A percentile compares a stretch with the other conserved stretches of the same genome.
Evolutionary conservation across 2,113 vertebrate species (phyloP).

Genomic region (Morphnarchus princeps): DNA sequence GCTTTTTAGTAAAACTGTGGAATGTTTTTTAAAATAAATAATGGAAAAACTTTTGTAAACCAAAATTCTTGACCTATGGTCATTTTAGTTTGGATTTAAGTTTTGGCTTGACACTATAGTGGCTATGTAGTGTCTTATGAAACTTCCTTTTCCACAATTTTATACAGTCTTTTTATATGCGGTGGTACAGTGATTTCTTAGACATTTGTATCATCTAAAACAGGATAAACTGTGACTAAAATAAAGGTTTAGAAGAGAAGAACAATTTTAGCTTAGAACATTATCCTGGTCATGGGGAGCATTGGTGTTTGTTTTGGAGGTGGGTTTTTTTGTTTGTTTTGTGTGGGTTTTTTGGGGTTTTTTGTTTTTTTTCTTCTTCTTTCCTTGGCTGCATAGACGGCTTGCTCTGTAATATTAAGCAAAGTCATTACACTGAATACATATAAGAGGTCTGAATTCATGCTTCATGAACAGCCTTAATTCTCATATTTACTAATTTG

Average conservation of each 20-base stretch:
- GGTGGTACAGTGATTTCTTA: not conserved
- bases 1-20: not conserved
- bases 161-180: not conserved
- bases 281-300: not conserved
- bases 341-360: too few relatives aligned
- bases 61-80: not conserved
- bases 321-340: not conserved
- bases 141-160: not conserved
- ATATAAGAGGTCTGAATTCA: not conserved
- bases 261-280: not conserved
- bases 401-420: not conserved
- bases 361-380: too few relatives aligned
- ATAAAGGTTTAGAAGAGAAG: not conserved
- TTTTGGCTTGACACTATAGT: not conserved
- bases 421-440: not conserved
- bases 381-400: not conserved
- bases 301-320: not conserved
- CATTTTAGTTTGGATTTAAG: not conserved
- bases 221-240: not conserved
- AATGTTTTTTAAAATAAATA: conserved; percentile 27
- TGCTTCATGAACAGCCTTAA: not conserved
- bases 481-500: not conserved
- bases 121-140: not conserved
- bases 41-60: not conserved
- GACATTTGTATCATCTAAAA: not conserved